Percentiles rank a stretch among this genome's conserved stretches.
phyloP scores from a whole-genome alignment of 2,888 invertebrate species.

The Thera britannica region DNA sequence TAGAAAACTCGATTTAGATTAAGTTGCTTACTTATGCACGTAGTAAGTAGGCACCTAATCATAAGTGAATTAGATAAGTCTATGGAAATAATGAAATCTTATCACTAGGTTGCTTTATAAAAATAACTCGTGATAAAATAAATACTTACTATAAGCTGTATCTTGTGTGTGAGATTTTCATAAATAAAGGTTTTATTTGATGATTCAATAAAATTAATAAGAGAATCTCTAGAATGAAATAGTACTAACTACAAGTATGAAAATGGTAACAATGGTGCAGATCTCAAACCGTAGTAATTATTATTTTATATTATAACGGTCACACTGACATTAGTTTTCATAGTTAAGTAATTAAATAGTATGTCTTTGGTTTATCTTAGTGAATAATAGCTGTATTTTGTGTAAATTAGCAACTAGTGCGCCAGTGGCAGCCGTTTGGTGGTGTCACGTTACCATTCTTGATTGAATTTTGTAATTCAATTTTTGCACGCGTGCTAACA shows the following conservation, averaged over 20 bases:
- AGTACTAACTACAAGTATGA: not conserved
- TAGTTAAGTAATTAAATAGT: conserved; percentile 6
- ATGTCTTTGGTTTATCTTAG: not conserved
- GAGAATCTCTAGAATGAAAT: not conserved
- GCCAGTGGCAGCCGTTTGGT: conserved; percentile 79
- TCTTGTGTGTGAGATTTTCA: conserved; percentile 3
- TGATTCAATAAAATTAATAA: not conserved
- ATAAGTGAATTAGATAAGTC: not conserved
- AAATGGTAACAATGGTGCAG: conserved; percentile 23
- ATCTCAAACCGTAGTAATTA: conserved; percentile 23
- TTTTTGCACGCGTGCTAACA: conserved; percentile 18
- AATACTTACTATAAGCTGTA: not conserved
- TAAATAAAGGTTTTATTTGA: too few species aligned
- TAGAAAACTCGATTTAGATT: conserved; percentile 93
- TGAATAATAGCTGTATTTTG: conserved; percentile 19
- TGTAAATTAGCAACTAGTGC: conserved; percentile 55
- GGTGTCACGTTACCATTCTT: conserved; percentile 81
- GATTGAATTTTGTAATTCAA: conserved; percentile 44
- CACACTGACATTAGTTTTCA: conserved; percentile 9
- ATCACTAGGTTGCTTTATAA: not conserved
- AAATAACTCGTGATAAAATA: conserved; percentile 1
- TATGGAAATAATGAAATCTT: not conserved
- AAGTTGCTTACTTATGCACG: conserved; percentile 39
- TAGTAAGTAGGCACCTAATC: not conserved
- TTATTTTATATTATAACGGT: conserved; percentile 3